Base-by-base conservation (phyloP, 2,797 vertebrate species). In the Platalea minor region DNA sequence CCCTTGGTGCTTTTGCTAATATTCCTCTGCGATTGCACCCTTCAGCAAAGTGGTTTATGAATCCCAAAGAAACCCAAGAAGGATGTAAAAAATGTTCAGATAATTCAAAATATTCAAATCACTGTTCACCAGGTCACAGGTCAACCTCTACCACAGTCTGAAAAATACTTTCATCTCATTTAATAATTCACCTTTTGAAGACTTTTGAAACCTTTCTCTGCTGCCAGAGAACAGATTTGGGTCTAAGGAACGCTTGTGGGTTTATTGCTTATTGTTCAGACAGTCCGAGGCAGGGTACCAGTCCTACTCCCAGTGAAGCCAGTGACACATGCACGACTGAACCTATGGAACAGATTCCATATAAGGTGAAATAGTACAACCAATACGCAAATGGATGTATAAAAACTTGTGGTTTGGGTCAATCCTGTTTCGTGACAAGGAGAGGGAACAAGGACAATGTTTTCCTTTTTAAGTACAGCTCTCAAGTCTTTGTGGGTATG, bases 31-130 rank as follows among this genome's bases (percentile, higher is more conserved):
- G 78, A 83, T 17, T 75, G 18, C 29, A 84, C 33, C 24, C 50
- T 88, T 86, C 61, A 88, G 33, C 50, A 45, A 61, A 91, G n/a
- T 21, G 18, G 14, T 43, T 86, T 89, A 54, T 57, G 57, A 89
- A 75, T 53, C 25, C 48, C 26, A 83, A 54, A 80, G 64, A 89
- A 91, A 61, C 28, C 13, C 23, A 69, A 63, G 83, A 75, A 93
- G 9, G 12, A 53, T 86, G 33, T 61, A 46, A 78, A 89, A 88
- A 65, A 21, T 16, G 9, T 88, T 88, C 81, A 65, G 57, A 65
- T 74, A 84, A 88, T 81, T 89, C 14, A 68, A 92, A 95, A 61
- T 89, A 91, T 85, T 94, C 45, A 80, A 81, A 94, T 78, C 39
- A 33, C 18, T 0, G 0, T 70, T 85, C 41, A 35, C 24, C 18